Percentiles rank a stretch among this genome's conserved stretches.
These are phyloP conservation scores for Mormoops blainvillei DNA, from an alignment of 2,113 vertebrate species.

Conservation along the genomic window DNA sequence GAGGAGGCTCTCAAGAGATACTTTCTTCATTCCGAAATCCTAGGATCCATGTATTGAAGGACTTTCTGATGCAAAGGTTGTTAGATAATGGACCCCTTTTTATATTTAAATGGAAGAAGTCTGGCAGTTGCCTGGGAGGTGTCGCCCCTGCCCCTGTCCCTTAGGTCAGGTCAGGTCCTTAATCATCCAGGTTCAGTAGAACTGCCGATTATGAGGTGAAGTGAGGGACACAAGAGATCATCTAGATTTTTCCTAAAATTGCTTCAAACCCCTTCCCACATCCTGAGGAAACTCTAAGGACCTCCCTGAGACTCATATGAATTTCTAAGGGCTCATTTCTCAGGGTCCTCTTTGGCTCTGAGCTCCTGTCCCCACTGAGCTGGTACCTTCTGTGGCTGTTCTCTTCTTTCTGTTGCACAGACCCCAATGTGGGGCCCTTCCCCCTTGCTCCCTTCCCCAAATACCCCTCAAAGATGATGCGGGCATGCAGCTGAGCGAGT, in stretches of 20 bases:
- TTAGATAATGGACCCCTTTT: neutral
- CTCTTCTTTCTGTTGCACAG: neutral
- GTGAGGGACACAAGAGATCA: neutral
- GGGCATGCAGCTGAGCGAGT: rapidly evolving
- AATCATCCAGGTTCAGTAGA: neutral
- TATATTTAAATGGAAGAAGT: neutral
- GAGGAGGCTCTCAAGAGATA: neutral
- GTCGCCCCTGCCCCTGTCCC: neutral
- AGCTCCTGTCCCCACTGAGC: neutral
- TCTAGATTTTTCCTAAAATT: neutral
- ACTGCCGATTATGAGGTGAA: neutral
- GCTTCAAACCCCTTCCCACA: neutral
- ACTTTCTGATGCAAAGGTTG: neutral
- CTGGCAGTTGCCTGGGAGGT: neutral
- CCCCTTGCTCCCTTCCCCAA: no score
- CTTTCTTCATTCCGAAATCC: neutral
- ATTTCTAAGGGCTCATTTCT: neutral
- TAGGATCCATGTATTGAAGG: neutral
- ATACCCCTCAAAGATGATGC: neutral
- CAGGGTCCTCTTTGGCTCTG: neutral
- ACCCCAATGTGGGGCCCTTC: neutral
- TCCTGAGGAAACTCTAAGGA: neutral
- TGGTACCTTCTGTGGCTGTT: no score
- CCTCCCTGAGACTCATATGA: neutral
- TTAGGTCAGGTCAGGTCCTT: neutral